Percentiles rank a stretch among this genome's conserved stretches.
Conservation (phyloP, 2,797 vertebrate species). For the Acanthornis magna region DNA sequence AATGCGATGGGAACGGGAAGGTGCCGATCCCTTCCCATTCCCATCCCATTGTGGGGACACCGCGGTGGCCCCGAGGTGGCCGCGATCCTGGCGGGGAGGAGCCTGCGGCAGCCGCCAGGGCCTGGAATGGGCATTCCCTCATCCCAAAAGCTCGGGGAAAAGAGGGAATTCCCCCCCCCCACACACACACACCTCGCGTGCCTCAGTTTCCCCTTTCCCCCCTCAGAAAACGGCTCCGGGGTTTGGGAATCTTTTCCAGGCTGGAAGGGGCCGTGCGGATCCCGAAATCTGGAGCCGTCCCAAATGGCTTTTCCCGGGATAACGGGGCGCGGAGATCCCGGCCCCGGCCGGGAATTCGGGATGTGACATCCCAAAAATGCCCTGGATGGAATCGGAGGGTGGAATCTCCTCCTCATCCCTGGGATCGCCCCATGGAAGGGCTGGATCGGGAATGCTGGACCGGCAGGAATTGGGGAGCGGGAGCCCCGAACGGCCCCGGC, state of each 20-base stretch:
- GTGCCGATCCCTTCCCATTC: not conserved
- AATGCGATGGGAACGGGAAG: not conserved
- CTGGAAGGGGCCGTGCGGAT: not conserved
- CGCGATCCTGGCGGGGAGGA: not conserved
- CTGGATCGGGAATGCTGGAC: not conserved
- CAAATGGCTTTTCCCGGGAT: not conserved
- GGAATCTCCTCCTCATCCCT: no score
- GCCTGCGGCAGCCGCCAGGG: not conserved
- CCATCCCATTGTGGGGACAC: fast-evolving
- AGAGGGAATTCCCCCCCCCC: not conserved
- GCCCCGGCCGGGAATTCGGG: not conserved
- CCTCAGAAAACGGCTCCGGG: not conserved
- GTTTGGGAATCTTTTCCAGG: not conserved
- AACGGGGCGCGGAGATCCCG: not conserved
- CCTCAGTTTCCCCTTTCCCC: not conserved
- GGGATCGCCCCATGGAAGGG: not conserved
- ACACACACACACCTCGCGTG: not conserved
- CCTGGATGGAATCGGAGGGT: no score
- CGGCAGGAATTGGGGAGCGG: not conserved
- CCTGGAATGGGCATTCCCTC: not conserved
- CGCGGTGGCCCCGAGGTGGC: not conserved
- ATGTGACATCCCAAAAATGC: not conserved
- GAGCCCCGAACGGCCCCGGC: no score
- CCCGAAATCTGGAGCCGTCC: not conserved
- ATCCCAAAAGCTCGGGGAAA: not conserved